Percentiles rank a stretch among this genome's conserved stretches.
These are phyloP conservation scores for Karalla daura DNA, from an alignment of 2,797 vertebrate species.

Conservation along the genomic window DNA sequence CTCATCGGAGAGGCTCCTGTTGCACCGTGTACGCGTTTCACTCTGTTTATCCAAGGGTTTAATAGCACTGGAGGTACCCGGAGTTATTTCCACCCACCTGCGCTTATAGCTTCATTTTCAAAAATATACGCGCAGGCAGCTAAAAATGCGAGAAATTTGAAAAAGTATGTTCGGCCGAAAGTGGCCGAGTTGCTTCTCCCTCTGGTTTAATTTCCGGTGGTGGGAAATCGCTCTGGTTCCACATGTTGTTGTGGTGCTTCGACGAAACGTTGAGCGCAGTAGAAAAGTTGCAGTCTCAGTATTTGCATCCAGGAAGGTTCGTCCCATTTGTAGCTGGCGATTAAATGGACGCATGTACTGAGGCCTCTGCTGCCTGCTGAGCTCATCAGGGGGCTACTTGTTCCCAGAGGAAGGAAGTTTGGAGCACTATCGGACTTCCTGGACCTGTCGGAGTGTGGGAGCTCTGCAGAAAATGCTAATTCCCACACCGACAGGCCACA, in stretches of 20 bases:
- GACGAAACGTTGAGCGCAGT: too few species aligned
- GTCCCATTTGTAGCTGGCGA: too few species aligned
- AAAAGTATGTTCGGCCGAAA: constrained; percentile 21
- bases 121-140: constrained; percentile 23
- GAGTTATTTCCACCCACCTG: constrained; percentile 36
- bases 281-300: too few species aligned
- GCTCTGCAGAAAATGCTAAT: constrained; percentile 16
- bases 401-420: constrained; percentile 79
- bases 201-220: constrained; percentile 31
- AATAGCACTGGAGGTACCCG: constrained; percentile 26
- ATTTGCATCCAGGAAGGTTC: too few species aligned
- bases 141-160: constrained; percentile 26
- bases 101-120: background rate
- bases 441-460: constrained; percentile 44
- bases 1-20: constrained; percentile 46
- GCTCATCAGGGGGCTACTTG: constrained; percentile 76
- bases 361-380: constrained; percentile 73
- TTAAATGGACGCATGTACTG: too few species aligned
- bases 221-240: constrained; percentile 19
- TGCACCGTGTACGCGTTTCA: constrained; percentile 45
- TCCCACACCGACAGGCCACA: background rate
- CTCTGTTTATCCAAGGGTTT: constrained; percentile 44
- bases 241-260: constrained; percentile 27
- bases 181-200: constrained; percentile 4
- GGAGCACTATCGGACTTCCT: constrained; percentile 51